Evolutionary conservation across 2,888 invertebrate genomes (phyloP).

Genomic region (Arenicola marina): DNA sequence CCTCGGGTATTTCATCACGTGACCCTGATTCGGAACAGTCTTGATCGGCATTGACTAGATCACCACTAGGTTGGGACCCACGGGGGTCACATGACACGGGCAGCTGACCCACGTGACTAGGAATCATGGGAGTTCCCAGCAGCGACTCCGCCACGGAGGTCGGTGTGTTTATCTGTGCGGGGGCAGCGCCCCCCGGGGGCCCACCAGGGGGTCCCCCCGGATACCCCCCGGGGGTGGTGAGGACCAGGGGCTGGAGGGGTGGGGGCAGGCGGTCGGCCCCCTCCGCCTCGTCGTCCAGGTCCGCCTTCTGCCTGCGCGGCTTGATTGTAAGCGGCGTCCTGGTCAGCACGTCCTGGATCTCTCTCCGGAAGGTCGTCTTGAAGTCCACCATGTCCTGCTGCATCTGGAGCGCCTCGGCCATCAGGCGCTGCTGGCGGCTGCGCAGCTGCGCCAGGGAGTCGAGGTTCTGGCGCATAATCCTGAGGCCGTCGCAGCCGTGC

Average conservation of each 20-base stretch:
- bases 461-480: slow-evolving; percentile 81
- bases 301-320: slow-evolving; percentile 65
- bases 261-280: slow-evolving; percentile 65
- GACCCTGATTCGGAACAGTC: too few relatives aligned
- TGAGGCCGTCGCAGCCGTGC: slow-evolving; percentile 69
- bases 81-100: too few relatives aligned
- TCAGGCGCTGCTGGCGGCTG: slow-evolving; percentile 70
- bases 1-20: too few relatives aligned
- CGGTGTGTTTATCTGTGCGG: too few relatives aligned
- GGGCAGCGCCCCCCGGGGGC: too few relatives aligned
- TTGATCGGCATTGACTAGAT: too few relatives aligned
- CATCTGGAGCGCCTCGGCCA: slow-evolving; percentile 70
- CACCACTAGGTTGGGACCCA: too few relatives aligned
- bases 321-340: slow-evolving; percentile 69
- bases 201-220: too few relatives aligned
- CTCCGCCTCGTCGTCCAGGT: slow-evolving; percentile 66
- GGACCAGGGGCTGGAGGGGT: slow-evolving; percentile 63
- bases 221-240: too few relatives aligned
- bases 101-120: too few relatives aligned
- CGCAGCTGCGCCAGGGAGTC: slow-evolving; percentile 72
- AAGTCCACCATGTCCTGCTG: slow-evolving; percentile 73
- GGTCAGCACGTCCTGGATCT: slow-evolving; percentile 74
- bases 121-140: too few relatives aligned
- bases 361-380: slow-evolving; percentile 74
- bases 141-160: too few relatives aligned